Percentiles rank a stretch among this genome's conserved stretches.
Conservation (phyloP, 2,797 vertebrate genomes). For the Typhlichthys eigenmanni region DNA sequence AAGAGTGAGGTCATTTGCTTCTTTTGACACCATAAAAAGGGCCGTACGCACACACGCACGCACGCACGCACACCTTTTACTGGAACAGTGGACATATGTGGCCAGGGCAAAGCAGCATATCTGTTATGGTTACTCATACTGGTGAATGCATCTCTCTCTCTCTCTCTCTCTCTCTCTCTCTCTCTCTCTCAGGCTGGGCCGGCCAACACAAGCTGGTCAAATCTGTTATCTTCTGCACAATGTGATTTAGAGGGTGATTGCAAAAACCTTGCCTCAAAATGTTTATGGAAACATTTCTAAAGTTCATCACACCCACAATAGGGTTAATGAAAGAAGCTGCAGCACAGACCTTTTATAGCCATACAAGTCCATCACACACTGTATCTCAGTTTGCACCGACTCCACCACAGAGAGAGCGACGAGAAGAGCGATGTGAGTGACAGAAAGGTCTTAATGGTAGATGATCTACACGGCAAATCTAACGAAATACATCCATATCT, state of each 20-base stretch:
- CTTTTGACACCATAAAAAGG: constrained; percentile 46
- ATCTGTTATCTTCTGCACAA: background rate
- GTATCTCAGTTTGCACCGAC: constrained; percentile 53
- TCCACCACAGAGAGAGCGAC: constrained; percentile 32
- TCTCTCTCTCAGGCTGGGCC: constrained; percentile 1
- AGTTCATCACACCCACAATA: constrained; percentile 30
- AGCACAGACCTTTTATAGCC: constrained; percentile 72
- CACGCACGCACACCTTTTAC: constrained; percentile 3
- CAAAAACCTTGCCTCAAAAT: background rate
- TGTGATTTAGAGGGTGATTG: background rate
- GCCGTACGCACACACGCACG: constrained; percentile 18
- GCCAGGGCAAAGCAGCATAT: background rate
- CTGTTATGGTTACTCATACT: constrained; percentile 5
- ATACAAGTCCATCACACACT: constrained; percentile 67
- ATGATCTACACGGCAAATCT: too few species aligned
- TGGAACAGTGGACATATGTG: background rate
- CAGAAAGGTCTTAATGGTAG: constrained; percentile 10
- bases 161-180: background rate
- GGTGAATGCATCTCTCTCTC: constrained; percentile 9
- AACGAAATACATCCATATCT: too few species aligned
- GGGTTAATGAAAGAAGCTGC: constrained; percentile 64
- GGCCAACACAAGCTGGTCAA: background rate
- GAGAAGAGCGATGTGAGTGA: constrained; percentile 37
- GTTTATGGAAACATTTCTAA: background rate
- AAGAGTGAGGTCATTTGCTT: constrained; percentile 58